phyloP scores from a whole-genome alignment of 2,888 invertebrate species.

The Stegana nigrithorax region DNA sequence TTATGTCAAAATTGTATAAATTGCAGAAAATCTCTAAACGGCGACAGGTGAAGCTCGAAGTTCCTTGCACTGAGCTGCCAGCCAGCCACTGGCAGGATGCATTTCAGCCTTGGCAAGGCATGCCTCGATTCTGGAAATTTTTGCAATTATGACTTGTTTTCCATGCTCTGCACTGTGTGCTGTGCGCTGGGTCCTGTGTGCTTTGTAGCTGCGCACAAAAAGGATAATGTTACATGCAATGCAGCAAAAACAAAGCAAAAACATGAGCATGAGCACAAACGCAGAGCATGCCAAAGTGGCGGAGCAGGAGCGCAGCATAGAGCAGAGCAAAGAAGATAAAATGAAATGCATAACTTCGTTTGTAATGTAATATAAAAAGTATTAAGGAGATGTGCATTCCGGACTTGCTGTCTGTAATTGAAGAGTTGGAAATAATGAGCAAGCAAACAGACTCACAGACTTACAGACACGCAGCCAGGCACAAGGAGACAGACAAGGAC shows the following conservation, averaged over 20 bases:
- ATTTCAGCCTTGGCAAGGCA: not conserved
- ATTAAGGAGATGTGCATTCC: conserved; percentile 57
- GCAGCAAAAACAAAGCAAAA: not conserved
- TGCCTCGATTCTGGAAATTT: too few species aligned
- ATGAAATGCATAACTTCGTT: not conserved
- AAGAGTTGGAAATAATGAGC: conserved; percentile 58
- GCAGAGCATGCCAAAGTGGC: not conserved
- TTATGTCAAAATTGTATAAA: too few species aligned
- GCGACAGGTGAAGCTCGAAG: too few species aligned
- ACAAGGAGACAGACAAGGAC: not conserved
- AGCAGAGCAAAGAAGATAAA: not conserved
- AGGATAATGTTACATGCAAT: not conserved
- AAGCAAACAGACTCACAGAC: conserved; percentile 54
- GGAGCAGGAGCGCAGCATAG: too few species aligned
- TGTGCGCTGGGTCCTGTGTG: too few species aligned
- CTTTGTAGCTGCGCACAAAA: too few species aligned
- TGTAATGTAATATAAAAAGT: conserved; percentile 11
- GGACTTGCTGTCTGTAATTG: conserved; percentile 59
- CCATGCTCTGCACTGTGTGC: not conserved
- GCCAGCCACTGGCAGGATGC: not conserved
- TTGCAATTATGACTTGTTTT: not conserved
- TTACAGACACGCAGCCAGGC: not conserved
- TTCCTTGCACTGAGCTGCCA: not conserved
- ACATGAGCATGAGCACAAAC: too few species aligned
- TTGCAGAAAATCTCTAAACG: too few species aligned